Percentiles rank a stretch among this genome's conserved stretches.
phyloP scores from a whole-genome alignment of 2,888 invertebrate species.

The Melieria omissa region DNA sequence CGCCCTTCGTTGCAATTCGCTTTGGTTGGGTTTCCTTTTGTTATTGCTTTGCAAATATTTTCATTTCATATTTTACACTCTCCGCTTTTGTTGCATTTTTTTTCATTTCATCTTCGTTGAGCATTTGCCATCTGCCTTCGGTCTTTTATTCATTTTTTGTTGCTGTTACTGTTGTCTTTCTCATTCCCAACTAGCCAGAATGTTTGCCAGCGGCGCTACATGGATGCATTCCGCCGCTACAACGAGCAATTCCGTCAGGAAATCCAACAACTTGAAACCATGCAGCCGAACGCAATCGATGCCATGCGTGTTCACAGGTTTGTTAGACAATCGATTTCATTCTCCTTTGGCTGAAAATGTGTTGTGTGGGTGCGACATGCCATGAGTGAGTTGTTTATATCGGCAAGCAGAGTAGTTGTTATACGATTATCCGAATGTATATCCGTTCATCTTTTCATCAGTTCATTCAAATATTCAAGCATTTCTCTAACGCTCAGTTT shows the following conservation, averaged over 20 bases:
- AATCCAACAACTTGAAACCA: conserved; percentile 64
- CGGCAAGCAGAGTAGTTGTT: too few relatives aligned
- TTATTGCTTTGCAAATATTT: conserved; percentile 34
- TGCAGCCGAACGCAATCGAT: conserved; percentile 66
- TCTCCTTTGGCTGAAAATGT: too few relatives aligned
- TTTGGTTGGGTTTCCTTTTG: background rate
- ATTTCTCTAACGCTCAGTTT: too few relatives aligned
- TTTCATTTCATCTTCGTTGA: conserved; percentile 9
- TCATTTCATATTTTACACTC: conserved; percentile 35
- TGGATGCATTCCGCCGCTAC: conserved; percentile 61
- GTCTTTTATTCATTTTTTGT: conserved; percentile 7
- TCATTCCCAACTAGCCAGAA: conserved; percentile 50
- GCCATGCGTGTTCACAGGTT: conserved; percentile 67
- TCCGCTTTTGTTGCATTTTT: background rate
- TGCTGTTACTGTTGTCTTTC: conserved; percentile 33
- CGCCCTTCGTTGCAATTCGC: background rate
- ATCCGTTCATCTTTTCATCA: too few relatives aligned
- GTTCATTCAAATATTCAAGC: too few relatives aligned
- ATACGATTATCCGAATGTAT: too few relatives aligned
- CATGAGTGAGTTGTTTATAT: too few relatives aligned
- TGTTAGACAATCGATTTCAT: background rate
- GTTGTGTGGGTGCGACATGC: too few relatives aligned
- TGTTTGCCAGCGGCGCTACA: conserved; percentile 62
- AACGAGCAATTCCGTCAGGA: conserved; percentile 65
- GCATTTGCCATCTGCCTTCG: background rate